phyloP scores from a whole-genome alignment of 1,140 invertebrate genomes.

The Magallana ariakensis region DNA sequence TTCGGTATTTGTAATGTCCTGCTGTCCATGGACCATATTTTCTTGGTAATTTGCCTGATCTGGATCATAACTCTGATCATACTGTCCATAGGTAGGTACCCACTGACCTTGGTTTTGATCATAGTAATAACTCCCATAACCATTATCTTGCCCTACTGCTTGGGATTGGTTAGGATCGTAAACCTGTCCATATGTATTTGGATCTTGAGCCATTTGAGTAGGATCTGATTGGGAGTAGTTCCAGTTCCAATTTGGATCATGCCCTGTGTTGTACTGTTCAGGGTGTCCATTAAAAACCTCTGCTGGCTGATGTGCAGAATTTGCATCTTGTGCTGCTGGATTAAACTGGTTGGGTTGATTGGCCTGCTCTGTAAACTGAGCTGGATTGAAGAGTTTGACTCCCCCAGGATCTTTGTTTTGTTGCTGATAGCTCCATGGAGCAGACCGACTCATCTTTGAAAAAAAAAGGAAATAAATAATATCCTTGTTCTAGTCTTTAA shows the following conservation, averaged over 20 bases:
- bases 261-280: slow-evolving; percentile 14
- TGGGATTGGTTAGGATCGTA: slow-evolving; percentile 2
- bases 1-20: background rate
- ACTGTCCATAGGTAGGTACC: slow-evolving; percentile 37
- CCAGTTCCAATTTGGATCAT: slow-evolving; percentile 16
- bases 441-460: slow-evolving; percentile 64
- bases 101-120: slow-evolving; percentile 39
- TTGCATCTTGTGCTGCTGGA: slow-evolving; percentile 18
- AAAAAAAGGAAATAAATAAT: slow-evolving; percentile 17
- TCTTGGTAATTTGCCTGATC: slow-evolving; percentile 32
- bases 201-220: slow-evolving; percentile 23
- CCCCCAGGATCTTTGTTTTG: slow-evolving; percentile 47
- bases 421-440: slow-evolving; percentile 57
- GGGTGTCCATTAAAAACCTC: slow-evolving; percentile 19
- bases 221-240: background rate
- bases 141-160: slow-evolving; percentile 38
- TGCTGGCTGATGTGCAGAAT: background rate
- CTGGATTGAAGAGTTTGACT: slow-evolving; percentile 70
- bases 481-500: too few species aligned
- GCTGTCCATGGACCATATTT: background rate
- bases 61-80: slow-evolving; percentile 38
- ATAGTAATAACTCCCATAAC: slow-evolving; percentile 23
- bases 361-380: slow-evolving; percentile 58
- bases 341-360: slow-evolving; percentile 31
- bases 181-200: slow-evolving; percentile 11